A percentile compares a stretch with the other conserved stretches of the same genome.
Conservation (phyloP, 2,888 invertebrate genomes). For the Cartodere bifasciata region DNA sequence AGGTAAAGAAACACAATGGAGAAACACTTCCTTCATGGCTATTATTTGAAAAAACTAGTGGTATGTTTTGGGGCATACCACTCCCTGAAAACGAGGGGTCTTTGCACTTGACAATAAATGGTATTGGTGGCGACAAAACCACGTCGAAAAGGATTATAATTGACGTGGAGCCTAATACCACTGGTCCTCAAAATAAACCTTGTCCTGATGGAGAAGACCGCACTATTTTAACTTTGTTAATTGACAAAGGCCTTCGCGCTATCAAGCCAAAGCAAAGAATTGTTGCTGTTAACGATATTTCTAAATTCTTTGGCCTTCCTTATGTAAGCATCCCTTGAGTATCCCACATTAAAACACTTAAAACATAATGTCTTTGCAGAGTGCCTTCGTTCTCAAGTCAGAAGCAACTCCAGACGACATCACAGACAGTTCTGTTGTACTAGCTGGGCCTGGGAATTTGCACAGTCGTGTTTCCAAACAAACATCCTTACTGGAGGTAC, state of each 20-base stretch:
- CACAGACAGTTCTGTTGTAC: slow-evolving; percentile 36
- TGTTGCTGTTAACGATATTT: slow-evolving; percentile 54
- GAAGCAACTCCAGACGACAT: slow-evolving; percentile 32
- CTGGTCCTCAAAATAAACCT: slow-evolving; percentile 17
- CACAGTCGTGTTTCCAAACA: slow-evolving; percentile 35
- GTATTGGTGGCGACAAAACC: slow-evolving; percentile 31
- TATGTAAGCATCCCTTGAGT: slow-evolving; percentile 38
- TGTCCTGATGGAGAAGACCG: slow-evolving; percentile 28
- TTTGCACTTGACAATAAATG: slow-evolving; percentile 49
- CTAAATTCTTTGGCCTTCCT: slow-evolving; percentile 56
- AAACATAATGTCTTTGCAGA: slow-evolving; percentile 28
- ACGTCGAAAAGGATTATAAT: slow-evolving; percentile 57
- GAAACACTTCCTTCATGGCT: slow-evolving; percentile 52
- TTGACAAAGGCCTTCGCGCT: slow-evolving; percentile 52
- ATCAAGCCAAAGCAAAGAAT: slow-evolving; percentile 52
- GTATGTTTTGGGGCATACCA: slow-evolving; percentile 66
- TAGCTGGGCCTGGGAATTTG: slow-evolving; percentile 41
- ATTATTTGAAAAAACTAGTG: slow-evolving; percentile 53
- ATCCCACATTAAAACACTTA: background rate
- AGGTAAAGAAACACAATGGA: slow-evolving; percentile 34
- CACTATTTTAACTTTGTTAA: slow-evolving; percentile 48
- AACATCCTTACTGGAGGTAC: slow-evolving; percentile 38
- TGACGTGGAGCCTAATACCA: slow-evolving; percentile 37
- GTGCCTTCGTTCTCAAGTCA: slow-evolving; percentile 39
- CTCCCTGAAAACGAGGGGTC: slow-evolving; percentile 52